Conservation (phyloP, 2,113 vertebrate species). For the Phocoena sinus region DNA sequence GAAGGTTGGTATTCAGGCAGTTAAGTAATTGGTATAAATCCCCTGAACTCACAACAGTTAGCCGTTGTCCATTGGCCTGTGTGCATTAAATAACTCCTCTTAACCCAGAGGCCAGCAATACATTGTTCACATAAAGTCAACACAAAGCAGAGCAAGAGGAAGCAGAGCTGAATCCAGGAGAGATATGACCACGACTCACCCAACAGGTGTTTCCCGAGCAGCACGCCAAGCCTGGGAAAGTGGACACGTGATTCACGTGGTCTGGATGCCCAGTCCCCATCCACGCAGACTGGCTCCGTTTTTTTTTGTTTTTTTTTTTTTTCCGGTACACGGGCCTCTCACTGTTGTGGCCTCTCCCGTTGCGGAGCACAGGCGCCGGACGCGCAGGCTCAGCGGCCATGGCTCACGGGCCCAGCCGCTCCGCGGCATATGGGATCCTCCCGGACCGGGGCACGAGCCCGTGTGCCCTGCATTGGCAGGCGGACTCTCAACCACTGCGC, state of each 20-base stretch:
- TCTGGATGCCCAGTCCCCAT: background rate
- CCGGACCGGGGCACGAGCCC: too few relatives aligned
- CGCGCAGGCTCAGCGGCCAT: too few relatives aligned
- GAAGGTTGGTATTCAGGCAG: slow-evolving; percentile 12
- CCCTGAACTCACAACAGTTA: slow-evolving; percentile 4
- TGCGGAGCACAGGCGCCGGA: too few relatives aligned
- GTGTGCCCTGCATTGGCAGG: too few relatives aligned
- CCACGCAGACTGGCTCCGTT: background rate
- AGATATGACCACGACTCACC: background rate
- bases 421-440: too few relatives aligned
- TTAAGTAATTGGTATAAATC: slow-evolving; percentile 51
- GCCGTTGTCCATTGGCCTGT: background rate
- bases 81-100: background rate
- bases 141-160: background rate
- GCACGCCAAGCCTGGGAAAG: background rate
- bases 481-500: too few relatives aligned
- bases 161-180: fast-evolving
- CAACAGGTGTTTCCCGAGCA: background rate
- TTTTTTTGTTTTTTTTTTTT: too few relatives aligned
- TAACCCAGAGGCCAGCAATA: background rate
- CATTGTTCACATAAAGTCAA: background rate
- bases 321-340: too few relatives aligned
- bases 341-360: too few relatives aligned
- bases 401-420: too few relatives aligned
- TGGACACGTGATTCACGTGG: fast-evolving